These are phyloP conservation scores for Periophthalmodon schlosseri DNA, from an alignment of 2,113 vertebrate species.

Conservation along the genomic window DNA sequence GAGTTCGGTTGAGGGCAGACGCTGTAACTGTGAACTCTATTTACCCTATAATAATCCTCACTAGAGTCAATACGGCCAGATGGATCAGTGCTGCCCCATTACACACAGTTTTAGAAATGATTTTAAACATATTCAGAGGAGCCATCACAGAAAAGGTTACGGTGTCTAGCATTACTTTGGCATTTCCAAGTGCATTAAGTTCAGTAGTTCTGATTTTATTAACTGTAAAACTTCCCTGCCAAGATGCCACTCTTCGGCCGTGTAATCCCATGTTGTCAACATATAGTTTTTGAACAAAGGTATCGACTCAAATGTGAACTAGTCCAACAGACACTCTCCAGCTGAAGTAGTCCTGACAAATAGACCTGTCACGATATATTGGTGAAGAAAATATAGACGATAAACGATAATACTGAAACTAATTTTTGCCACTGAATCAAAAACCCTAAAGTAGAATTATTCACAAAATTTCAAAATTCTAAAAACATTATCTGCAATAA, in stretches of 20 bases:
- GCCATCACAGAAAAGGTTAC: slow-evolving; percentile 1
- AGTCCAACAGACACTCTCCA: neutral
- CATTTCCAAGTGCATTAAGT: neutral
- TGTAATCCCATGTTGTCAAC: neutral
- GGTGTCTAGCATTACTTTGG: neutral
- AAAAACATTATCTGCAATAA: too few species aligned
- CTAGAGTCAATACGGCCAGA: slow-evolving; percentile 19
- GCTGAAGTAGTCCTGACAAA: too few species aligned
- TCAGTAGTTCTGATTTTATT: neutral
- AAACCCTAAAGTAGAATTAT: too few species aligned
- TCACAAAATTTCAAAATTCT: too few species aligned
- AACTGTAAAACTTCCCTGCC: neutral
- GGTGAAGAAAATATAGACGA: too few species aligned
- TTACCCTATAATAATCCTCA: slow-evolving; percentile 39
- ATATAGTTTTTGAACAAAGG: neutral
- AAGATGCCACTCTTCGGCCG: neutral
- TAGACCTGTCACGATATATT: too few species aligned
- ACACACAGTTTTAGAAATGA: slow-evolving; percentile 6
- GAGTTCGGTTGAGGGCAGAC: slow-evolving; percentile 33
- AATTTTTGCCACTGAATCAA: too few species aligned
- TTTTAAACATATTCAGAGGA: neutral
- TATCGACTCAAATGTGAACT: neutral
- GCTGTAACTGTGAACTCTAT: slow-evolving; percentile 17
- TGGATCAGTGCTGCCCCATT: neutral
- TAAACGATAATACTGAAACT: too few species aligned